phyloP scores from a whole-genome alignment of 2,888 invertebrate species.

The Calephelis perditalis region DNA sequence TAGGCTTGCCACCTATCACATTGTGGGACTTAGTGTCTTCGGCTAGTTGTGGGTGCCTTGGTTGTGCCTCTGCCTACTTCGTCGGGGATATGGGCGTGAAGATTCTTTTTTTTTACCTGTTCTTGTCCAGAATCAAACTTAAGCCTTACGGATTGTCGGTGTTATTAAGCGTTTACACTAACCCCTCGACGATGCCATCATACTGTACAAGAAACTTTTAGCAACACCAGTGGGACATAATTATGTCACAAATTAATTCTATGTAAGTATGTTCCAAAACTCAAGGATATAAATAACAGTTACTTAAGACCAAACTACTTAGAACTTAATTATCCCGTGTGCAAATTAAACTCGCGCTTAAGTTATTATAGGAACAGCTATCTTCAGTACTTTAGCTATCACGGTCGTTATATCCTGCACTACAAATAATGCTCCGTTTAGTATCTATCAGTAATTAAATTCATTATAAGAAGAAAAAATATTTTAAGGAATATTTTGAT shows the following conservation, averaged over 20 bases:
- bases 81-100: too few species aligned
- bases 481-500: too few species aligned
- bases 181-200: too few species aligned
- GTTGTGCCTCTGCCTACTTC: too few species aligned
- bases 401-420: conserved; percentile 39
- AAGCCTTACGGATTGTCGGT: too few species aligned
- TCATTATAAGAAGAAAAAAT: background rate
- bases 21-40: too few species aligned
- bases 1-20: too few species aligned
- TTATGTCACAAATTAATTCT: conserved; percentile 3
- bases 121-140: too few species aligned
- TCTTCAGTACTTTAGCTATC: conserved; percentile 47
- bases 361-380: conserved; percentile 55
- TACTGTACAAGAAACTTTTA: too few species aligned
- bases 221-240: too few species aligned
- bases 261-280: background rate
- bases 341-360: conserved; percentile 53
- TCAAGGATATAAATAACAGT: conserved; percentile 6
- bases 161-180: conserved; percentile 34
- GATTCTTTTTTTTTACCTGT: too few species aligned
- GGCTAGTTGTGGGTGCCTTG: too few species aligned
- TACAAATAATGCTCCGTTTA: conserved; percentile 15
- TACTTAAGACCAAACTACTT: conserved; percentile 12
- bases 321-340: conserved; percentile 37
- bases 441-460: conserved; percentile 8